Base-by-base conservation (phyloP, 2,113 vertebrate genomes). In the Catharus fuscescens region DNA sequence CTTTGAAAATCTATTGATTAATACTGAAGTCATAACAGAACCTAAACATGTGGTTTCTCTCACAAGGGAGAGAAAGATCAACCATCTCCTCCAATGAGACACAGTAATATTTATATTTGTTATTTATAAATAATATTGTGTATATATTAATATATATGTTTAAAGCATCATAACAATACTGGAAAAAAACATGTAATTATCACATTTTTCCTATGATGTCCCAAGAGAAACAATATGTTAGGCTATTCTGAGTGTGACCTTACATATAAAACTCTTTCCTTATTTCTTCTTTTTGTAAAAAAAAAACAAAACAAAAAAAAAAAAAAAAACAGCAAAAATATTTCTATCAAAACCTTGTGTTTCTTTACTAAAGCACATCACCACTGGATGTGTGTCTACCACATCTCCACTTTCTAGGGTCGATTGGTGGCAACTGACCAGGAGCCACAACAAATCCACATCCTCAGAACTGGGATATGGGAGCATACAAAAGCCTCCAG, bases 391-490 rank as follows among this genome's bases (percentile, higher is more conserved):
- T 48, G 47, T 26, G 25, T 82, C 21, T 19, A 54, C 11, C 17
- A 57, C 5, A 42, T 6, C 12, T 65, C 28, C 19, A 24, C 1
- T 57, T 61, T 48, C 17, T 14, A 47, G 40, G 10, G 14, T 6
- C 6, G 0, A 4, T 45, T 71, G 7, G 17, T 14, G 3, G 5
- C 12, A 62, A 3, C 12, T 15, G 45, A 38, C 12, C 26, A 71
- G 32, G 31, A 92, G 12, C 36, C 6, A 20, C 23, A 47, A 16
- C 26, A 26, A 79, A 82, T 10, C 26, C 44, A 42, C 38, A 25
- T 54, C 21, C 38, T 82, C 52, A 90, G 32, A 67, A 45, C 0
- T n/a, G 7, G 24, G 3, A 26, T 38, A 21, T 6, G 7, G 18
- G 36, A 69, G 36, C 8, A 57, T 3, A 19, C 5, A 40, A 72